Evolutionary conservation across 2,797 vertebrate genomes (phyloP).

Genomic region (Sebastes dallii): DNA sequence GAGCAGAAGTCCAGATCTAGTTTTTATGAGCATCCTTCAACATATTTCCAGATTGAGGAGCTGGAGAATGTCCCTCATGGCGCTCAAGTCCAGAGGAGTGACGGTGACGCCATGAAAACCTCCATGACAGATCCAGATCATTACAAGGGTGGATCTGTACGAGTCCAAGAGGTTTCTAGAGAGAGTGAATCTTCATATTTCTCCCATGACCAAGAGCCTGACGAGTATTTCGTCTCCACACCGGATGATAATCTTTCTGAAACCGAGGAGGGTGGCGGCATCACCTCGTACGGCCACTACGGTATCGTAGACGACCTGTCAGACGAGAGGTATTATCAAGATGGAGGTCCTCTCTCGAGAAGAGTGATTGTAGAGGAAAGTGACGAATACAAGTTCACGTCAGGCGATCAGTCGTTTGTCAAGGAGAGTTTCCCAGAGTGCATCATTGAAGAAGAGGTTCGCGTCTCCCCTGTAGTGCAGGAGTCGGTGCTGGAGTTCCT

Average conservation of each 20-base stretch:
- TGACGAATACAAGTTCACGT: conserved; percentile 62
- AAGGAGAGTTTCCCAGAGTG: conserved; percentile 81
- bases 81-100: conserved; percentile 51
- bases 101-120: conserved; percentile 39
- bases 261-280: conserved; percentile 79
- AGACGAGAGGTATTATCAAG: conserved; percentile 84
- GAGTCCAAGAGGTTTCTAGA: conserved; percentile 81
- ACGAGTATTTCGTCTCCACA: conserved; percentile 93
- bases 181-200: conserved; percentile 70
- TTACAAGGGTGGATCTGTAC: conserved; percentile 69
- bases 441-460: conserved; percentile 92
- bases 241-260: conserved; percentile 88
- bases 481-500: conserved; percentile 86
- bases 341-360: conserved; percentile 59
- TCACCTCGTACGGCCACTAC: conserved; percentile 89
- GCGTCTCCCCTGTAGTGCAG: conserved; percentile 89
- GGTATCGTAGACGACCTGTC: conserved; percentile 83
- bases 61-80: conserved; percentile 81
- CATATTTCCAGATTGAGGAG: conserved; percentile 90
- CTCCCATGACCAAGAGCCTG: conserved; percentile 79
- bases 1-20: conserved; percentile 74
- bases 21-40: conserved; percentile 73
- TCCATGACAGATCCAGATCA: conserved; percentile 26
- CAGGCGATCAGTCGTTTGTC: conserved; percentile 47
- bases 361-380: conserved; percentile 71